Base-by-base conservation (phyloP, 2,113 vertebrate species). In the Rhinolophus ferrumequinum region DNA sequence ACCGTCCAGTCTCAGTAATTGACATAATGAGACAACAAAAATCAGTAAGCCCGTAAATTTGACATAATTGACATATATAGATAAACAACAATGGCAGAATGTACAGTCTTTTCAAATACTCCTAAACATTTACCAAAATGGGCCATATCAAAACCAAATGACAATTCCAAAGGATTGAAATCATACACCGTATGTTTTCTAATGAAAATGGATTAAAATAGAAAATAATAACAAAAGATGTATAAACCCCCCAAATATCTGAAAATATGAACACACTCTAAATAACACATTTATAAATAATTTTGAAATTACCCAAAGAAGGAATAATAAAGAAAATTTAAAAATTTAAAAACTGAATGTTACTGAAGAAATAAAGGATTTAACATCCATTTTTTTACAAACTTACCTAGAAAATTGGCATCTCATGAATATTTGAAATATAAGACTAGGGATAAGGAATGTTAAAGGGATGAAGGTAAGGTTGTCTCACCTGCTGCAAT, bases 281-380 rank as follows among this genome's bases (percentile, higher is more conserved):
- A 80, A 38, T 87, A 52, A 18, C 6, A 58, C 15, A 67, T 83
- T 93, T 96, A 84, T 73, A 92, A 67, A 19, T 88, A 83, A 70
- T 81, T 92, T 70, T 92, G 22, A 21, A 92, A 85, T 88, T 76
- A 62, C 91, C 80, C 72, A 72, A 86, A 82, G 52, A 85, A 83
- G 26, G 28, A 70, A 67, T 94, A 30, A 35, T 13, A 87, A 86
- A 24, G 14, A 92, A 81, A 76, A 62, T 41, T 66, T 44, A n/a
- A 24, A 86, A 89, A 52, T 16, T 86, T 90, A 75, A 90, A 16
- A 64, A 88, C 26, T 94, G 41, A 64, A 54, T 83, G 11, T 66
- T 76, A 82, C 21, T 75, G 33, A 89, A 84, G 33, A 66, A 11
- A n/a, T 60, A 66, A 92, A 54, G 7, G 18, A 30, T 9, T 24